Conservation (phyloP, 2,113 vertebrate species). For the Bostrychus sinensis region DNA sequence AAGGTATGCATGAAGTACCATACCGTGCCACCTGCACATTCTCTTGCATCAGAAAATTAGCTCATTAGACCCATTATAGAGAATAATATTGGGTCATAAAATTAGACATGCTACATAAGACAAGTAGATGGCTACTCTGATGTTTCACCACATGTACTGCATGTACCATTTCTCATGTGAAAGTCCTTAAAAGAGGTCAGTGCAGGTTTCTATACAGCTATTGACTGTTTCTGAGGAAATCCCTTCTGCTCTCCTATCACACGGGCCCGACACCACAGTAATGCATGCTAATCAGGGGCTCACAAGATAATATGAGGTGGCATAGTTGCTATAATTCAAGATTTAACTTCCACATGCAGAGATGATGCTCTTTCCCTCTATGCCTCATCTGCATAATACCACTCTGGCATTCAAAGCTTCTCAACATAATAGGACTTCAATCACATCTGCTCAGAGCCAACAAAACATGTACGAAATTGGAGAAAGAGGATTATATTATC, state of each 20-base stretch:
- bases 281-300: constrained; percentile 62
- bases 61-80: constrained; percentile 16
- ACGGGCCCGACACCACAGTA: constrained; percentile 35
- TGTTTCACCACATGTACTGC: constrained; percentile 13
- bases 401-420: constrained; percentile 10
- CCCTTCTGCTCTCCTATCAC: constrained; percentile 56
- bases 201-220: constrained; percentile 44
- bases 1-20: constrained; percentile 7
- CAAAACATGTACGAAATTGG: background rate
- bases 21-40: constrained; percentile 21
- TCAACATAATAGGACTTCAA: constrained; percentile 4
- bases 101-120: constrained; percentile 40
- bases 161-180: constrained; percentile 24
- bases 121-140: constrained; percentile 22
- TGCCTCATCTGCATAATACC: constrained; percentile 21
- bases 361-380: constrained; percentile 26
- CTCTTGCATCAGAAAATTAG: constrained; percentile 13
- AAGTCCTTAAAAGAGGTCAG: constrained; percentile 50
- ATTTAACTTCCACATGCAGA: constrained; percentile 29
- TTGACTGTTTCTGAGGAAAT: constrained; percentile 65
- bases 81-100: constrained; percentile 37
- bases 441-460: background rate
- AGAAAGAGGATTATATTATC: background rate
- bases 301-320: constrained; percentile 42
- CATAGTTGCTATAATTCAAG: constrained; percentile 35